Base-by-base conservation (phyloP, 2,888 invertebrate genomes). In the Malachius bipustulatus region DNA sequence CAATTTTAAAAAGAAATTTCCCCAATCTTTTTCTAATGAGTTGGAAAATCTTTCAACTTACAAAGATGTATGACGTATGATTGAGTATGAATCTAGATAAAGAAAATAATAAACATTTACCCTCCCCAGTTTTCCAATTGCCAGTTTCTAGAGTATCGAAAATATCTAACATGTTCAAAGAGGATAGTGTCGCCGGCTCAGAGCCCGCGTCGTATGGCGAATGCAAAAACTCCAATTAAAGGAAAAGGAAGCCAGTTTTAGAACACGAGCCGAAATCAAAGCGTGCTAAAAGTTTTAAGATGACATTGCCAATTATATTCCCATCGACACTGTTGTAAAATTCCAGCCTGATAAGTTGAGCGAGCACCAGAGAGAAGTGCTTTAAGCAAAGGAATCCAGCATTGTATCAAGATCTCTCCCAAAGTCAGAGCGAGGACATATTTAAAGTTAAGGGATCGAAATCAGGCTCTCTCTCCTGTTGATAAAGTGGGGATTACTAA, bases 301-400 rank as follows among this genome's bases (percentile, higher is more conserved):
- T 9, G 52, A 54, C 15, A 50, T 50, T 26, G 51, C 50, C n/a
- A 55, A 56, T 34, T 82, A 74, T 60, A 77, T 77, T 2, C 67
- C 74, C 3, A 76, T 83, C 2, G 70, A 77, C 43, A 71, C 75
- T 1, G 72, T 76, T 38, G 73, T 78, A 63, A 77, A 75, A 52
- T 69, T 81, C 35, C 75, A 82, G 51, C 75, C 75, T 0, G 71
- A 69, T 43, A 78, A 76, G 50, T 57, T 85, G 36, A 83, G 79
- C 1, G 82, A 82, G 41, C 77, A 82, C 47, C 87, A 88, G 56
- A 79, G 75, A 51, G 87, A 87, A 49, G 71, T 73, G 32, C 57
- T 82, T 24, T 73, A 71, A 43, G 70, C 71, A 78, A 39, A 81
- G 83, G 54, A 87, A 87, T 46, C 85, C 87, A 2, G 85, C 85